A percentile compares a stretch with the other conserved stretches of the same genome.
Evolutionary conservation across 2,888 invertebrate genomes (phyloP).

Genomic region (Melanophora roralis): DNA sequence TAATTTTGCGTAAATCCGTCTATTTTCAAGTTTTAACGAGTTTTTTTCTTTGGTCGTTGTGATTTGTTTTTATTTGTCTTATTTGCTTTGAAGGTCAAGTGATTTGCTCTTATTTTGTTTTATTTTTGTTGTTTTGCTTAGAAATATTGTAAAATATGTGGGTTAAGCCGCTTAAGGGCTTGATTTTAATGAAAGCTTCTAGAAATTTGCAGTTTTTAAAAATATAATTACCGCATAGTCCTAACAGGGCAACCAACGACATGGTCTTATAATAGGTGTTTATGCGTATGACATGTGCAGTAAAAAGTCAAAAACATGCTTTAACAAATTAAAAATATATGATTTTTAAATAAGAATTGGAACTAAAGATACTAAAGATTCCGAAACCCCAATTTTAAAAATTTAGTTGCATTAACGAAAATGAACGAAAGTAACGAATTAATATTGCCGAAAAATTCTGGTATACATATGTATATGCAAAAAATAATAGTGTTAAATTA

Average conservation of each 20-base stretch:
- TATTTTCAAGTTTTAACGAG: constrained; percentile 53
- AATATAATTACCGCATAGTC: background rate
- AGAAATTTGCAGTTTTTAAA: background rate
- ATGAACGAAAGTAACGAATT: too few species aligned
- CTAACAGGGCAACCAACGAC: background rate
- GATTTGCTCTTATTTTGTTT: constrained; percentile 37
- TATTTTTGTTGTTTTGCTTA: background rate
- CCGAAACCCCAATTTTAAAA: too few species aligned
- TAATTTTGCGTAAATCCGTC: constrained; percentile 58
- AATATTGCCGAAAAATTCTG: too few species aligned
- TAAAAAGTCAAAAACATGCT: too few species aligned
- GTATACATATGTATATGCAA: too few species aligned
- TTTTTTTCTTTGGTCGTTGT: constrained; percentile 7
- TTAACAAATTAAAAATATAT: too few species aligned
- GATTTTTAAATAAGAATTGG: too few species aligned
- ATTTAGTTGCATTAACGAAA: too few species aligned
- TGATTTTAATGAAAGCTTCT: background rate
- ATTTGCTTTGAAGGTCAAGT: constrained; percentile 45
- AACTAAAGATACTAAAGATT: too few species aligned
- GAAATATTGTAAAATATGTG: constrained; percentile 25
- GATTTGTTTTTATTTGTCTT: constrained; percentile 18
- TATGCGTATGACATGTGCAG: too few species aligned
- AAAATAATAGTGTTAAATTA: too few species aligned
- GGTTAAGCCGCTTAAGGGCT: constrained; percentile 58
- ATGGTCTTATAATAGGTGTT: too few species aligned